A percentile compares a stretch with the other conserved stretches of the same genome.
Conservation (phyloP, 2,113 vertebrate genomes). For the Neofelis nebulosa region DNA sequence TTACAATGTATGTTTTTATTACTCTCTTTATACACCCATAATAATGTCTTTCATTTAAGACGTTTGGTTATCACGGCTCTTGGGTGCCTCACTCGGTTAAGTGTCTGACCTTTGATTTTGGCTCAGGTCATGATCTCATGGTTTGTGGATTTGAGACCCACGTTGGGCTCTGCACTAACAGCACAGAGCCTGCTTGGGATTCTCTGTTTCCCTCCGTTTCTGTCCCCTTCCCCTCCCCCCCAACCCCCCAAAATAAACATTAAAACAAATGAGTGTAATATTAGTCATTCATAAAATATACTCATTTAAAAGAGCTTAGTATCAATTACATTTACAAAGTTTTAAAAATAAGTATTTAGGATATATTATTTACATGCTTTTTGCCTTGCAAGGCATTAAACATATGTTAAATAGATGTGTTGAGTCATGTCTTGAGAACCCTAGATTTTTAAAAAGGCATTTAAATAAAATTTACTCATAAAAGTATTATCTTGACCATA, state of each 20-base stretch:
- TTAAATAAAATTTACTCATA: conserved; percentile 23
- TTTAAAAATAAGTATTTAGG: neutral
- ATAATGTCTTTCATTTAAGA: neutral
- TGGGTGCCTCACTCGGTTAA: too few species aligned
- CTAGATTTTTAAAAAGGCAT: neutral
- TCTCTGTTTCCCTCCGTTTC: too few species aligned
- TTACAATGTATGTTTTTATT: neutral
- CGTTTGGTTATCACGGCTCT: neutral
- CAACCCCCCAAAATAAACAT: too few species aligned
- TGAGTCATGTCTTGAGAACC: neutral
- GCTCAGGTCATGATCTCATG: too few species aligned
- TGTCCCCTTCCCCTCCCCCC: too few species aligned
- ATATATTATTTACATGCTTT: neutral
- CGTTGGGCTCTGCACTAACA: too few species aligned
- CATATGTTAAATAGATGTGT: neutral
- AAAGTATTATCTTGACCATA: neutral
- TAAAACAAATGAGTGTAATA: neutral
- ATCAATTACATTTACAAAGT: neutral
- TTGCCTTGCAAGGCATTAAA: neutral
- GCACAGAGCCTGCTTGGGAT: too few species aligned
- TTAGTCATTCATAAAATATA: neutral
- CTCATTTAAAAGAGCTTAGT: neutral
- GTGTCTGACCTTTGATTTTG: too few species aligned
- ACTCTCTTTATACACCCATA: neutral
- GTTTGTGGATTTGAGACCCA: too few species aligned